Base-by-base conservation (phyloP, 2,888 invertebrate species). In the Aproaerema taeniolella region DNA sequence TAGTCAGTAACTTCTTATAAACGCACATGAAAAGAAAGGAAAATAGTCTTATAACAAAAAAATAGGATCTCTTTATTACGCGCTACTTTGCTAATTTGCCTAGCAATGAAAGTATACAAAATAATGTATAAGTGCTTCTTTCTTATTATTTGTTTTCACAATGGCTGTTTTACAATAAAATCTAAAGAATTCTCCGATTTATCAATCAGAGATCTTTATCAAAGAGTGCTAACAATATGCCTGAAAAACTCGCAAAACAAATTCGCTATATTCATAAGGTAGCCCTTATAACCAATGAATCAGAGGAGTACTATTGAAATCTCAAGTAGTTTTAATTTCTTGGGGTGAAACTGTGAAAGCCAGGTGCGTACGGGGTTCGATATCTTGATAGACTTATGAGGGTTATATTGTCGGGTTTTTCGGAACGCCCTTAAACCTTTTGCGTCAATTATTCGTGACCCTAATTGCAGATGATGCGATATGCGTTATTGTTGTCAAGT, bases 381-480 rank as follows among this genome's bases (percentile, higher is more conserved):
- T 81, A 86, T 86, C 85, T 86, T 85, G 86, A 83, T 82, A 53
- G 50, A 59, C 55, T 59, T 71, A 75, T 77, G 67, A 76, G 82
- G 79, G 82, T 58, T 73, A 69, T 74, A 74, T 79, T 73, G 73
- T 74, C 57, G 69, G n/a, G 64, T 69, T 68, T 76, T 71, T 71
- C 67, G 57, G 61, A 70, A 66, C 76, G 70, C 80, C 78, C 71
- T 77, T 71, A 73, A 72, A 76, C 77, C 69, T 72, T 79, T 72
- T 62, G 65, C 78, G 76, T 78, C 81, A 81, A 82, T 85, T 85
- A 83, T 82, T 73, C 67, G 66, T 79, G 74, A 82, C 85, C 85
- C 83, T 82, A 81, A 85, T 83, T 83, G 80, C 65, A 80, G 85
- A 85, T 86, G 83, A 81, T 78, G 79, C 63, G 85, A 85, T 85